Conservation (phyloP, 2,113 vertebrate genomes). For the Psittacus erithacus region DNA sequence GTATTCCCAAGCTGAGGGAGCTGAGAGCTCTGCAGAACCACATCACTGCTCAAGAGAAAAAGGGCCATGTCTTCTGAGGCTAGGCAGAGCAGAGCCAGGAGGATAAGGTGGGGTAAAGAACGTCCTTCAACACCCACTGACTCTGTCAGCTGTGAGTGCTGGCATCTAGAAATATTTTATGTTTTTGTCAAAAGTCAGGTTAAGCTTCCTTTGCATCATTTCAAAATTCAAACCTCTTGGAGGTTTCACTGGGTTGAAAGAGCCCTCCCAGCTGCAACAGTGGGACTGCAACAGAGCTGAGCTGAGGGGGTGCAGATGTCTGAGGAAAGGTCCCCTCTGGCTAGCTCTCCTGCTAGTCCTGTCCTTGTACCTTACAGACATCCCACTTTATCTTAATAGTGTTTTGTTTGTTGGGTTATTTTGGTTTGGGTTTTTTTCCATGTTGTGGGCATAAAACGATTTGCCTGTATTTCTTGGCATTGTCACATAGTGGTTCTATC, state of each 20-base stretch:
- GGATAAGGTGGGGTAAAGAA: neutral
- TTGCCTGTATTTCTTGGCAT: neutral
- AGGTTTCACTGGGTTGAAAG: neutral
- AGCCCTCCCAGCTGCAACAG: neutral
- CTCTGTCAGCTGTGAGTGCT: neutral
- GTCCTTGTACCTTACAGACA: neutral
- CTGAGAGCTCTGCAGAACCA: neutral
- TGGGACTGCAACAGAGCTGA: neutral
- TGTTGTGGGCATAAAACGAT: neutral
- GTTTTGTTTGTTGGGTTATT: neutral
- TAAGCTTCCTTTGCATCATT: neutral
- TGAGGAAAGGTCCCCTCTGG: neutral
- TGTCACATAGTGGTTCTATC: neutral
- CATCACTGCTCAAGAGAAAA: neutral
- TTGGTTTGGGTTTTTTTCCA: neutral
- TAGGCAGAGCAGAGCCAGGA: neutral
- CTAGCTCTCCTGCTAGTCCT: neutral
- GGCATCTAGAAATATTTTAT: neutral
- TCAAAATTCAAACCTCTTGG: neutral
- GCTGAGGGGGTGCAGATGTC: accelerated
- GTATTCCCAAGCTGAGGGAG: neutral
- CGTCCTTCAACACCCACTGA: neutral
- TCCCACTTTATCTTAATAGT: neutral
- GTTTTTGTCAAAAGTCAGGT: neutral
- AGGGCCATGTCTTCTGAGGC: neutral